Evolutionary conservation across 2,888 invertebrate genomes (phyloP).

Genomic region (Leucophenga maculata): DNA sequence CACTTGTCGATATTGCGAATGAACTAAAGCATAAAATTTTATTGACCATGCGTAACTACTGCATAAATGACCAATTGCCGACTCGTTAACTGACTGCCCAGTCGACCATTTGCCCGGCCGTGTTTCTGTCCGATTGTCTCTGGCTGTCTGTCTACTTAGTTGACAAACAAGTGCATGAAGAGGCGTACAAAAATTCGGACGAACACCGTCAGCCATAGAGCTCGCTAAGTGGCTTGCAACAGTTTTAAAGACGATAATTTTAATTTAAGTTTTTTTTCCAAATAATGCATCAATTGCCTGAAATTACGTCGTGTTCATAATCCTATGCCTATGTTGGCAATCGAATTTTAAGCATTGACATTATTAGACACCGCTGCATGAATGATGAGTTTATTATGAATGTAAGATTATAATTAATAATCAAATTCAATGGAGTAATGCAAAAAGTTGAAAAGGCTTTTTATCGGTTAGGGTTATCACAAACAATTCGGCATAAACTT

Average conservation of each 20-base stretch:
- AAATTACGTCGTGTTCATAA: conserved; percentile 34
- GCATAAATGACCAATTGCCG: conserved; percentile 3
- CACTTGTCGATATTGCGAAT: not conserved
- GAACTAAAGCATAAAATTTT: conserved; percentile 16
- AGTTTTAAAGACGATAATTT: conserved; percentile 61
- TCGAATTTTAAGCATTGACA: too few relatives aligned
- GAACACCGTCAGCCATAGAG: not conserved
- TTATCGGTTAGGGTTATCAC: too few relatives aligned
- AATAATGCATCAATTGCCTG: conserved; percentile 48
- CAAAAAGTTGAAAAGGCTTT: too few relatives aligned
- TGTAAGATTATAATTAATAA: too few relatives aligned
- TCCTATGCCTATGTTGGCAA: too few relatives aligned
- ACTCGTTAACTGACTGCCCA: not conserved
- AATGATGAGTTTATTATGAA: too few relatives aligned
- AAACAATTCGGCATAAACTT: too few relatives aligned
- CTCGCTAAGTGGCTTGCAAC: conserved; percentile 5
- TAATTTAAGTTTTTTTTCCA: conserved; percentile 55
- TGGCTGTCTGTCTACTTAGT: too few relatives aligned
- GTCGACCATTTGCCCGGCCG: not conserved
- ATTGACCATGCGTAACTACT: conserved; percentile 17
- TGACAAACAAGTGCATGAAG: not conserved
- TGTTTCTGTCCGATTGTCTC: not conserved
- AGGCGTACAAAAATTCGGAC: not conserved
- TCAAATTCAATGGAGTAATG: too few relatives aligned
- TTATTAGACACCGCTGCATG: too few relatives aligned